These are phyloP conservation scores for Psettodes erumei DNA, from an alignment of 2,113 vertebrate genomes.

Conservation along the genomic window DNA sequence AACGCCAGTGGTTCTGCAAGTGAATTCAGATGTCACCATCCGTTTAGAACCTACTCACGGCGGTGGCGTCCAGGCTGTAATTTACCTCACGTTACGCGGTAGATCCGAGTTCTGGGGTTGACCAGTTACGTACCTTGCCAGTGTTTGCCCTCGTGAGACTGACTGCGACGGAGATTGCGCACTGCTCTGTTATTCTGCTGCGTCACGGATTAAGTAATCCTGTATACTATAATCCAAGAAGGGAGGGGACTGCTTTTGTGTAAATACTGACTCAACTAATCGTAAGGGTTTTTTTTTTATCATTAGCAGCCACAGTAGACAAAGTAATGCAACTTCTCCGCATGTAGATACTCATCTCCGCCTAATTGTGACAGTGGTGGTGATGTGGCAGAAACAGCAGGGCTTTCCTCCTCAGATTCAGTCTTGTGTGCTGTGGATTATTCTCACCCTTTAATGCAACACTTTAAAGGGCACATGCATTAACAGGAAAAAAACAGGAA, in stretches of 20 bases:
- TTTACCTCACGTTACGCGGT: not conserved
- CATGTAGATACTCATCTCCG: not conserved
- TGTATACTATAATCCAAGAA: constrained; percentile 37
- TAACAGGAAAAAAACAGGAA: not conserved
- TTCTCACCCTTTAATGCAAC: not conserved
- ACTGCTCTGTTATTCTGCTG: constrained; percentile 59
- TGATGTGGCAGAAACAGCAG: not conserved
- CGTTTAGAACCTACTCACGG: too few relatives aligned
- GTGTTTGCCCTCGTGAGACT: constrained; percentile 37
- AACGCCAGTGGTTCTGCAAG: not conserved
- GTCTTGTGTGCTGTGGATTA: not conserved
- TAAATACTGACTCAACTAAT: not conserved
- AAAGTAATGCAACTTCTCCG: not conserved
- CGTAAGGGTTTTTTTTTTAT: not conserved
- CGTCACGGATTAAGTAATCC: constrained; percentile 73
- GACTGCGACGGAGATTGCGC: constrained; percentile 35
- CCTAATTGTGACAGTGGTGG: not conserved
- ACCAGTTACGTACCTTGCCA: constrained; percentile 38
- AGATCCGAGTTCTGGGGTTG: not conserved
- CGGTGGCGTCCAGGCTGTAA: not conserved
- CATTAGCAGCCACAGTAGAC: not conserved
- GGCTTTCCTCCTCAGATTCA: not conserved
- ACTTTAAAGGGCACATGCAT: not conserved
- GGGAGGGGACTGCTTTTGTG: not conserved
- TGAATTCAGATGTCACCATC: not conserved